A percentile compares a stretch with the other conserved stretches of the same genome.
phyloP scores from a whole-genome alignment of 2,797 vertebrate species.

The Synanceia verrucosa region DNA sequence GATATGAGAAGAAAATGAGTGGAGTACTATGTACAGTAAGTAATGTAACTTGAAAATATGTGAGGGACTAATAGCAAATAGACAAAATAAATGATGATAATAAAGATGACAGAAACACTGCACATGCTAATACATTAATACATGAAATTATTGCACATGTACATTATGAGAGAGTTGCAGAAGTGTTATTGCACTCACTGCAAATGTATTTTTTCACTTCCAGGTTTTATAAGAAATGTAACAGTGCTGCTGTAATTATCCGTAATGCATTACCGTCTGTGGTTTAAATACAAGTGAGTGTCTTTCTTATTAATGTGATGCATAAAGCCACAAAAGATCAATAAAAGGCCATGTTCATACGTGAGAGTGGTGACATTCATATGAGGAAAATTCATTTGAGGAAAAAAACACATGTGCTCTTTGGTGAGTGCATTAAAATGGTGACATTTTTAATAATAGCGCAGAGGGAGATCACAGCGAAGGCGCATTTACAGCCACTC shows the following conservation, averaged over 20 bases:
- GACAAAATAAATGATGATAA: too few relatives aligned
- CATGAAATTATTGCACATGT: too few relatives aligned
- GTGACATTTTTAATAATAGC: slow-evolving; percentile 75
- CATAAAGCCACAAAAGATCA: slow-evolving; percentile 34
- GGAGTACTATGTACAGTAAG: too few relatives aligned
- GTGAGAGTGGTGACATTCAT: slow-evolving; percentile 22
- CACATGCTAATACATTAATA: too few relatives aligned
- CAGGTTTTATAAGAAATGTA: neutral
- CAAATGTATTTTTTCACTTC: too few relatives aligned
- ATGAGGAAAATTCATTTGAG: slow-evolving; percentile 44
- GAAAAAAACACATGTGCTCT: slow-evolving; percentile 45
- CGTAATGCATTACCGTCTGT: neutral
- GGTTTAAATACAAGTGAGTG: slow-evolving; percentile 3
- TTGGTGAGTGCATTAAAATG: slow-evolving; percentile 69
- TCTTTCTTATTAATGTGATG: slow-evolving; percentile 17
- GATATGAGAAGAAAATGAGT: too few relatives aligned
- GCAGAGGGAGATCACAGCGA: slow-evolving; percentile 56
- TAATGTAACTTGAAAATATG: too few relatives aligned
- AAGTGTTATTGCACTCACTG: too few relatives aligned
- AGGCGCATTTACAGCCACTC: slow-evolving; percentile 59
- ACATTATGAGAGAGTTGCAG: too few relatives aligned
- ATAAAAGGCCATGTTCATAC: slow-evolving; percentile 33
- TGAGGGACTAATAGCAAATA: too few relatives aligned
- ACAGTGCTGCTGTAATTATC: neutral
- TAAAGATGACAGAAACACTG: too few relatives aligned